Percentiles rank a stretch among this genome's conserved stretches.
Evolutionary conservation across 2,113 vertebrate genomes (phyloP).

Genomic region (Chamaetylas fuelleborni): DNA sequence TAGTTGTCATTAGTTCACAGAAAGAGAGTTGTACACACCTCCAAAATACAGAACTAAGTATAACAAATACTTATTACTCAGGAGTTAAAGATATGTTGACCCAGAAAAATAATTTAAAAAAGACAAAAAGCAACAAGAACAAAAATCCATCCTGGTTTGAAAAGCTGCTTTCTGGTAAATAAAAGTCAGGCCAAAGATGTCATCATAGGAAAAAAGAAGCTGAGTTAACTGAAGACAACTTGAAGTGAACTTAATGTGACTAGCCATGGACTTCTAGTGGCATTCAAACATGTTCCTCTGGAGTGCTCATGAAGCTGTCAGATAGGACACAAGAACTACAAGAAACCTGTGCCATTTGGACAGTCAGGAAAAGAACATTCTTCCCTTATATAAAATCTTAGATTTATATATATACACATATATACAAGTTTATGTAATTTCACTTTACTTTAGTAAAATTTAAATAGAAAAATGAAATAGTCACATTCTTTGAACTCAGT

Average conservation of each 20-base stretch:
- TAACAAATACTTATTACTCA: not conserved
- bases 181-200: not conserved
- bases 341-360: not conserved
- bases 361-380: not conserved
- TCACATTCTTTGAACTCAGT: not conserved
- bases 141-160: not conserved
- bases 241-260: not conserved
- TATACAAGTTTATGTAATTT: not conserved
- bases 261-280: not conserved
- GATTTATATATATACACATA: not conserved
- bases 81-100: not conserved
- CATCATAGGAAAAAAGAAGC: not conserved
- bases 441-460: not conserved
- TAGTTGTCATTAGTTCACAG: not conserved
- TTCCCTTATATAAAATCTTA: not conserved
- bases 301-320: not conserved
- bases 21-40: not conserved
- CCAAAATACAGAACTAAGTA: not conserved
- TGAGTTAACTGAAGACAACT: not conserved
- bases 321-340: not conserved
- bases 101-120: not conserved
- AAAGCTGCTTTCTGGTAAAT: not conserved
- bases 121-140: rapidly evolving
- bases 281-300: not conserved
- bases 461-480: not conserved